Evolutionary conservation across 2,797 vertebrate species (phyloP).

Genomic region (Hydrocynus forskahlii): DNA sequence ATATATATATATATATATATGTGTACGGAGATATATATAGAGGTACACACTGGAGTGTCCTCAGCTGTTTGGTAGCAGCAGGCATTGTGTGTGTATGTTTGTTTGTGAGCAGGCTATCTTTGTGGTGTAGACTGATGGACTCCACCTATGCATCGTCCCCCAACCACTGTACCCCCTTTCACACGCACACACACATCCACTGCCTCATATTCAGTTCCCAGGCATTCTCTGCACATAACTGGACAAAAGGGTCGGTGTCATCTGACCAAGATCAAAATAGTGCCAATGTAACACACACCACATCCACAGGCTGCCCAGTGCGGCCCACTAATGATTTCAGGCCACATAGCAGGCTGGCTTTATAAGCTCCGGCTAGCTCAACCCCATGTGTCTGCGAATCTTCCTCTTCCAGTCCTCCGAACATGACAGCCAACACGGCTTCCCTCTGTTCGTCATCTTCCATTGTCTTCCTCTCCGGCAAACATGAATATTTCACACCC

Average conservation of each 20-base stretch:
- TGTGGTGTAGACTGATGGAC: constrained; percentile 47
- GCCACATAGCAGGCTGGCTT: constrained; percentile 73
- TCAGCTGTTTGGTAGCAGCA: too few relatives aligned
- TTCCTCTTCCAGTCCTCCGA: constrained; percentile 66
- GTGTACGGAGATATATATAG: too few relatives aligned
- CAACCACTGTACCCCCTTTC: not conserved
- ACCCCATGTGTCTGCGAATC: constrained; percentile 55
- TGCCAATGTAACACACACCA: constrained; percentile 79
- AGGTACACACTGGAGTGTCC: too few relatives aligned
- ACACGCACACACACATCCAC: constrained; percentile 62
- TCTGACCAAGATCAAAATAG: constrained; percentile 85
- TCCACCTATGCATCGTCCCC: constrained; percentile 38
- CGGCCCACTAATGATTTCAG: constrained; percentile 82
- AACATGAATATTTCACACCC: constrained; percentile 60
- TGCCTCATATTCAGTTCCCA: constrained; percentile 72
- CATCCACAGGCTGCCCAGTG: constrained; percentile 69
- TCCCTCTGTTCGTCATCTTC: constrained; percentile 65
- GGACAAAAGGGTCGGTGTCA: constrained; percentile 84
- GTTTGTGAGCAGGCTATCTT: constrained; percentile 48
- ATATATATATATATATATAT: too few relatives aligned
- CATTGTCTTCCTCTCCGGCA: constrained; percentile 63
- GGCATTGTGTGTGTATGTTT: not conserved
- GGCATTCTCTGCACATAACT: constrained; percentile 80
- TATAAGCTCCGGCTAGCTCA: constrained; percentile 70
- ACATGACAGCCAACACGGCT: constrained; percentile 67